A percentile compares a stretch with the other conserved stretches of the same genome.
phyloP scores from a whole-genome alignment of 53 echinoderm and acorn worm genomes.

The Hippasteria phrygiana region DNA sequence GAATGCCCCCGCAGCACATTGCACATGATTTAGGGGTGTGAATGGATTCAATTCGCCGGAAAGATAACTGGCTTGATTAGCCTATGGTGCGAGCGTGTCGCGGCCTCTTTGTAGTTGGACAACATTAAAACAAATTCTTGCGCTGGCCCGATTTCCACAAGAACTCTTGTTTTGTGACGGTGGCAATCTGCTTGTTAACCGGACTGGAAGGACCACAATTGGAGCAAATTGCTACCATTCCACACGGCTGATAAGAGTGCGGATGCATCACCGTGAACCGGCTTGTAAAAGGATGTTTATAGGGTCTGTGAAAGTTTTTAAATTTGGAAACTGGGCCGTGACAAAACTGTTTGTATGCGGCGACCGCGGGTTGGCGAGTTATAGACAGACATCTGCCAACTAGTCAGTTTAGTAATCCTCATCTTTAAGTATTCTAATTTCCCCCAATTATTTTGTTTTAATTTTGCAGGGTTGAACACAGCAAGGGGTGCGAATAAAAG shows the following conservation, averaged over 20 bases:
- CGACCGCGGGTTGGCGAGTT: neutral
- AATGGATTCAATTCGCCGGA: slow-evolving; percentile 41
- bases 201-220: slow-evolving; percentile 17
- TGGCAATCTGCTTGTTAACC: neutral
- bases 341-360: neutral
- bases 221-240: neutral
- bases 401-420: slow-evolving; percentile 16
- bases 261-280: neutral
- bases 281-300: neutral
- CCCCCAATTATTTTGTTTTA: slow-evolving; percentile 16
- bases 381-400: slow-evolving; percentile 50
- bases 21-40: neutral
- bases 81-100: neutral
- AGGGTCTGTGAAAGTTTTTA: neutral
- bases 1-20: neutral
- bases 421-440: neutral
- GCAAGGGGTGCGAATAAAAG: slow-evolving; percentile 4
- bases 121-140: slow-evolving; percentile 18
- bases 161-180: neutral
- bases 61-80: neutral
- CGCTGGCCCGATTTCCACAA: neutral
- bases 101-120: slow-evolving; percentile 39
- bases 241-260: neutral
- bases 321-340: neutral
- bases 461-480: slow-evolving; percentile 25